Percentiles rank a stretch among this genome's conserved stretches.
Conservation (phyloP, 1,140 invertebrate species). For the Drosophila seguyi region DNA sequence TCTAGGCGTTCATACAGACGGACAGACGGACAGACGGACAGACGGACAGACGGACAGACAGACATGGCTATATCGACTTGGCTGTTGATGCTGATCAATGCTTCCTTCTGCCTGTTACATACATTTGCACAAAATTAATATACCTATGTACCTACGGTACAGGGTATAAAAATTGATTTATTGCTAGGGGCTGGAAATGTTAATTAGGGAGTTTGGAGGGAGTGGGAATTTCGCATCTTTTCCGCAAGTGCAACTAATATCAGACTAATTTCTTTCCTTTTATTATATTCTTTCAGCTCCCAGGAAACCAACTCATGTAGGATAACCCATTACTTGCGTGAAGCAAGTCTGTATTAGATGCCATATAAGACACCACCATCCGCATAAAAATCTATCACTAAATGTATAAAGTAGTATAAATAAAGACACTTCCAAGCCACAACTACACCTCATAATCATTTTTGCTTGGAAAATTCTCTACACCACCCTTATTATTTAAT, state of each 20-base stretch:
- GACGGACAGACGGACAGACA: too few relatives aligned
- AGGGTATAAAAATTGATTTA: slow-evolving; percentile 69
- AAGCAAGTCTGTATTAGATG: slow-evolving; percentile 57
- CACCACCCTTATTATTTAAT: not conserved
- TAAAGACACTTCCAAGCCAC: not conserved
- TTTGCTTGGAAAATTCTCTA: not conserved
- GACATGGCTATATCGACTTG: too few relatives aligned
- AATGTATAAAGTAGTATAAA: slow-evolving; percentile 22
- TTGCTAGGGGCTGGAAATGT: slow-evolving; percentile 28
- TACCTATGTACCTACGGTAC: too few relatives aligned
- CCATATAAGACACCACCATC: slow-evolving; percentile 48
- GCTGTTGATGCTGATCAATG: too few relatives aligned
- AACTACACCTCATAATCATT: not conserved
- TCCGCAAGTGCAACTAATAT: not conserved
- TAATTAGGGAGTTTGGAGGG: slow-evolving; percentile 31
- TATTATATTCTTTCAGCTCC: slow-evolving; percentile 34
- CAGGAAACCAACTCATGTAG: not conserved
- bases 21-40: too few relatives aligned
- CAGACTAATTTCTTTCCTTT: slow-evolving; percentile 1
- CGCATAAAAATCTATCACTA: slow-evolving; percentile 19
- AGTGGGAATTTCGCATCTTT: not conserved
- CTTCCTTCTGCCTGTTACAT: too few relatives aligned
- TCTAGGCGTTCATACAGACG: too few relatives aligned
- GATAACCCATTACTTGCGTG: slow-evolving; percentile 2
- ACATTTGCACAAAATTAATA: too few relatives aligned